Evolutionary conservation across 2,797 vertebrate genomes (phyloP).

Genomic region (Bufotes viridis): DNA sequence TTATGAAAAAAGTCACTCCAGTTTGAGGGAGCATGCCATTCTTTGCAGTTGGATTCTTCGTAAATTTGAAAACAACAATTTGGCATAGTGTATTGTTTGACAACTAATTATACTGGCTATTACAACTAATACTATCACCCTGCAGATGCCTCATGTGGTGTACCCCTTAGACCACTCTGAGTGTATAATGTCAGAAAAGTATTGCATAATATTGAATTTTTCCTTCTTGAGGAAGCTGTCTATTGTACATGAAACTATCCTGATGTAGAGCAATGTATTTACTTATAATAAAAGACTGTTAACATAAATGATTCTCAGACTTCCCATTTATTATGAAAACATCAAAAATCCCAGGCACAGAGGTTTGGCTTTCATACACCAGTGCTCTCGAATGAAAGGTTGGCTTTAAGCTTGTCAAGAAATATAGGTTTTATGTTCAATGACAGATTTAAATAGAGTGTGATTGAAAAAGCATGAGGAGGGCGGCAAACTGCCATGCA

Average conservation of each 20-base stretch:
- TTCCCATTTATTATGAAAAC: neutral
- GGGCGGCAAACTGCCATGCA: slow-evolving; percentile 38
- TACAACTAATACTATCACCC: too few species aligned
- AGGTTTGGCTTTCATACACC: slow-evolving; percentile 27
- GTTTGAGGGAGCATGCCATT: too few species aligned
- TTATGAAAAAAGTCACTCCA: too few species aligned
- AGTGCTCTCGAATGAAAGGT: slow-evolving; percentile 30
- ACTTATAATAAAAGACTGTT: neutral
- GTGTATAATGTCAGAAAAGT: neutral
- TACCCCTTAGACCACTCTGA: neutral
- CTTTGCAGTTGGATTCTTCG: too few species aligned
- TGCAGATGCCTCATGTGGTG: too few species aligned
- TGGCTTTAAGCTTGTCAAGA: slow-evolving; percentile 16
- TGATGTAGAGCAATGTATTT: neutral
- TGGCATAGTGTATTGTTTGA: too few species aligned
- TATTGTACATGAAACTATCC: too few species aligned
- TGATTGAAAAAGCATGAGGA: slow-evolving; percentile 34
- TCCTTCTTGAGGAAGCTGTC: neutral
- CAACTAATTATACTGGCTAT: too few species aligned
- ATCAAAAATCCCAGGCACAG: neutral
- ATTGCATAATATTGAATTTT: neutral
- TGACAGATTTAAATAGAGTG: neutral
- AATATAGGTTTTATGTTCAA: slow-evolving; percentile 37
- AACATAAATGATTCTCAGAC: neutral
- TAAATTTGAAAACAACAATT: too few species aligned